Evolutionary conservation across 53 echinoderm and acorn worm species (phyloP).

Genomic region (Arbacia lixula): DNA sequence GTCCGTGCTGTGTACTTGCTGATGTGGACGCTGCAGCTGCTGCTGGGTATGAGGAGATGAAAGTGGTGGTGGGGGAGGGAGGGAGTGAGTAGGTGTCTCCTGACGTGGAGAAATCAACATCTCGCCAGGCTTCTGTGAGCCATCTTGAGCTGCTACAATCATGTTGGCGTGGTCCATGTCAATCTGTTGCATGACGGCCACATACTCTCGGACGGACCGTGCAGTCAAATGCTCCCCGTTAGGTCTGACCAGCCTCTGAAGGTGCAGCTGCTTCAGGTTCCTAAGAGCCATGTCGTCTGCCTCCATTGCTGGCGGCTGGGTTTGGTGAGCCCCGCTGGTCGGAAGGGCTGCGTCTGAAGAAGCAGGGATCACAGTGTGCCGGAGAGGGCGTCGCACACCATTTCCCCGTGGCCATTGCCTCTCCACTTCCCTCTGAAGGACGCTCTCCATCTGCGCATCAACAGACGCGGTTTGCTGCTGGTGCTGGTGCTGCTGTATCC

Average conservation of each 20-base stretch:
- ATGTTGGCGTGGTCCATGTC: not conserved
- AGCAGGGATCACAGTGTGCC: not conserved
- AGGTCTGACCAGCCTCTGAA: not conserved
- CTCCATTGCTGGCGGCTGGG: no score
- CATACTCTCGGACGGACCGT: no score
- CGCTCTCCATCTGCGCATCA: not conserved
- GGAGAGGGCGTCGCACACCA: not conserved
- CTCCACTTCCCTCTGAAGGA: not conserved
- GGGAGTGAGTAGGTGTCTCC: not conserved
- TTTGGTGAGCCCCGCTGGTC: no score
- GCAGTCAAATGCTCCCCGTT: no score
- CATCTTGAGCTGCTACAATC: not conserved
- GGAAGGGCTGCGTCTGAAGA: not conserved
- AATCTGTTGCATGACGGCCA: not conserved
- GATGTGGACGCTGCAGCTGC: not conserved
- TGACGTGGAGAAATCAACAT: not conserved
- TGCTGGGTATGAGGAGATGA: not conserved
- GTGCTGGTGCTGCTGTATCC: not conserved
- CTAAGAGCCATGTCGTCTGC: not conserved
- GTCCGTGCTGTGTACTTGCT: no score
- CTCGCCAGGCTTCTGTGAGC: not conserved
- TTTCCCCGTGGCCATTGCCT: slow-evolving; percentile 9
- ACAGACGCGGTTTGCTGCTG: not conserved
- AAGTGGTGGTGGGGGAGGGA: not conserved
- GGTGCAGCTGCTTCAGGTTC: slow-evolving; percentile 29